Base-by-base conservation (phyloP, 1,140 invertebrate genomes). In the Monochamus saltuarius region DNA sequence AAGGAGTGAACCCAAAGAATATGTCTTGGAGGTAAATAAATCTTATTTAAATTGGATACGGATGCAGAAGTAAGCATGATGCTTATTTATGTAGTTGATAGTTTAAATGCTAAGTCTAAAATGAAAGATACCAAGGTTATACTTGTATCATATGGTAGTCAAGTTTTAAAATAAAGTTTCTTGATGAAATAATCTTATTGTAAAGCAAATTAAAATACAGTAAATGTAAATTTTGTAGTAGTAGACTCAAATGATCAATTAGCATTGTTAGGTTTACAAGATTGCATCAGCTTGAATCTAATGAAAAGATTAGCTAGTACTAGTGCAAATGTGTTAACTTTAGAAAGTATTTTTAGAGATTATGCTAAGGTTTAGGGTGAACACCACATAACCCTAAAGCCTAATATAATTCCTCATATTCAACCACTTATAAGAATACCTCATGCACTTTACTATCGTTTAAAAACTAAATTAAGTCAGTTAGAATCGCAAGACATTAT, bases 281-380 rank as follows among this genome's bases (percentile, higher is more conserved):
- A 13, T 46, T 46, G 43, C 16, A 10, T 46, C 6, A 46, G 16
- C 11, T 51, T 51, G 7, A 37, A 35, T 11, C 11, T 51, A n/a
- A 13, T 51, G 6, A 36, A 51, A 34, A 36, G 49, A 34, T 4
- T 55, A 39, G 50, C 34, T 46, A n/a, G 35, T 49, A 29, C 9
- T 37, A 9, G 22, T 49, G 6, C n/a, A 49, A 13, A 29, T 29
- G 22, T 6, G 6, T 3, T 17, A 6, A 17, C n/a, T 17, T 49
- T 29, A 9, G 14, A 49, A 49, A 16, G n/a, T 49, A 19, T 49
- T 49, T 2, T 29, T 6, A 34, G 0, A 39, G 1, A 9, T 13
- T 13, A 43, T 14, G n/a, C 22, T 17, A 50, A 17, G 47, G 47
- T 8, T 35, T 17, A 14, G 14, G 50, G 16, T 46, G 4, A 46